These are phyloP conservation scores for Agrotis ipsilon DNA, from an alignment of 2,888 invertebrate genomes.

Conservation along the genomic window DNA sequence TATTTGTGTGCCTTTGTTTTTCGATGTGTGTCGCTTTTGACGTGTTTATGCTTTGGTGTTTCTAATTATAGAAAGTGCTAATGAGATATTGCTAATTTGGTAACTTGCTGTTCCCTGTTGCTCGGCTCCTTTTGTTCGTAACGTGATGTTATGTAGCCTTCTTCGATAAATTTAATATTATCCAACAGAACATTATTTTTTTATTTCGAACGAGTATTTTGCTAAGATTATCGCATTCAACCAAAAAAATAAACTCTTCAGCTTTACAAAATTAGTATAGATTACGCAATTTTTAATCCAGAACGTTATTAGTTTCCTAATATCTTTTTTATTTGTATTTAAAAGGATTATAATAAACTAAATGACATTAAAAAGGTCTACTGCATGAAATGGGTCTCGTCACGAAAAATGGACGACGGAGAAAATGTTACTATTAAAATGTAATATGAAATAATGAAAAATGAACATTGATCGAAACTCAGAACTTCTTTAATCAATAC, in stretches of 20 bases:
- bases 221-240: no score
- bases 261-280: no score
- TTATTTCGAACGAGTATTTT: no score
- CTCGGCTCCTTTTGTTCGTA: no score
- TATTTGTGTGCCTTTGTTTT: constrained; percentile 23
- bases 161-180: no score
- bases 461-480: not conserved
- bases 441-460: not conserved
- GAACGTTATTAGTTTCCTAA: not conserved
- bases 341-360: not conserved
- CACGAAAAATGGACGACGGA: not conserved
- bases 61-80: not conserved
- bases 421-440: no score
- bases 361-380: not conserved
- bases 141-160: no score
- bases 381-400: not conserved
- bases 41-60: constrained; percentile 2
- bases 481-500: not conserved
- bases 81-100: not conserved
- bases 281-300: not conserved
- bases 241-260: no score
- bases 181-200: no score
- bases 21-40: constrained; percentile 3
- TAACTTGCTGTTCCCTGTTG: no score
- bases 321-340: not conserved